Evolutionary conservation across 2,797 vertebrate species (phyloP).

Genomic region (Trematomus bernacchii): DNA sequence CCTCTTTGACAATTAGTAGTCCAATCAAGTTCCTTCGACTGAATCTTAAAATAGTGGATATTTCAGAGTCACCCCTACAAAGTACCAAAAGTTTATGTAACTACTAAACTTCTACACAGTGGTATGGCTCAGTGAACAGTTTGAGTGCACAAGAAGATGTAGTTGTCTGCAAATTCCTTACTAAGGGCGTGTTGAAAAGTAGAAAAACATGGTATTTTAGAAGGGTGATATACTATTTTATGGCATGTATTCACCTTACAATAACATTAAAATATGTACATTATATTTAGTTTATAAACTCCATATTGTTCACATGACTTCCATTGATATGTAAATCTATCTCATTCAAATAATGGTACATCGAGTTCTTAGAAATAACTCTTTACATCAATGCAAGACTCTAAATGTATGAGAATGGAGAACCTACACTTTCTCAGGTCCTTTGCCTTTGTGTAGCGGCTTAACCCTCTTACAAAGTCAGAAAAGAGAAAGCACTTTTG

Average conservation of each 20-base stretch:
- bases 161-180: neutral
- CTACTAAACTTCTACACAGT: neutral
- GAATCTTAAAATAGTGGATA: neutral
- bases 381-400: neutral
- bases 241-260: neutral
- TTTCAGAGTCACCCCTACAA: neutral
- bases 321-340: neutral
- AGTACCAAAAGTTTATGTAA: neutral
- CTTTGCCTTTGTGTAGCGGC: constrained; percentile 1
- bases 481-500: neutral
- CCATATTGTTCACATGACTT: neutral
- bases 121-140: neutral
- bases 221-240: neutral
- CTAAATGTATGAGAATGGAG: neutral
- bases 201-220: neutral
- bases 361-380: neutral
- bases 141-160: neutral
- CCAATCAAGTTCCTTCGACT: neutral
- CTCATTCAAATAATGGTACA: neutral
- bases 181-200: neutral
- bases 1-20: neutral
- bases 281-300: neutral
- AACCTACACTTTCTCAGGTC: no score
- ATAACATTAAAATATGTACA: neutral
- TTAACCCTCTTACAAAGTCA: neutral